Percentiles rank a stretch among this genome's conserved stretches.
Evolutionary conservation across 2,113 vertebrate genomes (phyloP).

Genomic region (Aleadryas rufinucha): DNA sequence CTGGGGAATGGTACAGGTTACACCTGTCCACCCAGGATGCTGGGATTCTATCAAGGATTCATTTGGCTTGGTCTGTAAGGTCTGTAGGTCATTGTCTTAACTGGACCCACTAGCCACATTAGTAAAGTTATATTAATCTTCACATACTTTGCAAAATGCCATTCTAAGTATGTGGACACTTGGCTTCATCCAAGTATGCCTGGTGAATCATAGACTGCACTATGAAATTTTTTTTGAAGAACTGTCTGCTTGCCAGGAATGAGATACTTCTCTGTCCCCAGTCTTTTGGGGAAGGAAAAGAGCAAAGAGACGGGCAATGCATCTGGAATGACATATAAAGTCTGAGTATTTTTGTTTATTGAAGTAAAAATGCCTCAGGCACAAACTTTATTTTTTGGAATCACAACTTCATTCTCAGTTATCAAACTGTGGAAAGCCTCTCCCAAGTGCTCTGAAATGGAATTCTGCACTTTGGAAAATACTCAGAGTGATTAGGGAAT

Average conservation of each 20-base stretch:
- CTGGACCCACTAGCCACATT: not conserved
- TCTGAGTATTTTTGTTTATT: not conserved
- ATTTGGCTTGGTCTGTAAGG: not conserved
- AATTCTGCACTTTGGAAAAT: not conserved
- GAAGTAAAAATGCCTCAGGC: not conserved
- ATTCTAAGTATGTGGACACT: not conserved
- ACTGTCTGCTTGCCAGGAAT: not conserved
- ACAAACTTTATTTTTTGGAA: not conserved
- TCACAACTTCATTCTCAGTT: not conserved
- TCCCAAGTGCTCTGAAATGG: not conserved
- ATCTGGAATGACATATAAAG: not conserved
- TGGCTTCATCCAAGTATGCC: not conserved
- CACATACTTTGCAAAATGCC: not conserved
- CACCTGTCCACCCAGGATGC: not conserved
- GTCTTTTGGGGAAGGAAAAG: not conserved
- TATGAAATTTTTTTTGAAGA: not conserved
- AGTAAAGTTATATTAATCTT: not conserved
- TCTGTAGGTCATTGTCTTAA: not conserved
- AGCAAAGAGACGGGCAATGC: not conserved
- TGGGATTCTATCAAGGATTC: not conserved
- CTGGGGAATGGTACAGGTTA: accelerated
- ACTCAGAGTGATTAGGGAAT: not conserved
- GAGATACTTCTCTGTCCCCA: not conserved
- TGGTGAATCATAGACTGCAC: not conserved
- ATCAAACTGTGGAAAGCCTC: not conserved